These are phyloP conservation scores for Panurus biarmicus DNA, from an alignment of 2,113 vertebrate species.

Conservation along the genomic window DNA sequence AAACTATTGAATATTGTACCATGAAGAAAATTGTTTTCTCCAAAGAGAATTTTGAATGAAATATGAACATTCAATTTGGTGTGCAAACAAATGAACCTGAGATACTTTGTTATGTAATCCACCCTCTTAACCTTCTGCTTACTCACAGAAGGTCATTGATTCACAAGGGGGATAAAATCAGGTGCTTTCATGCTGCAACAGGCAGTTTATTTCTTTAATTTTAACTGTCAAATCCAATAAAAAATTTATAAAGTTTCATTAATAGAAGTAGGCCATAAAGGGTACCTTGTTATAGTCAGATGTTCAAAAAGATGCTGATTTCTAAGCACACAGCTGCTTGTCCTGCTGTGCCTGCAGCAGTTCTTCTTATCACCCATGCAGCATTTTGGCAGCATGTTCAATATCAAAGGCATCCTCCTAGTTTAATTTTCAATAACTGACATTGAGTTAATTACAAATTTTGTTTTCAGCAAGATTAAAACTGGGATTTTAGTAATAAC, in stretches of 20 bases:
- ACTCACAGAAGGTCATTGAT: not conserved
- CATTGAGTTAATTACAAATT: not conserved
- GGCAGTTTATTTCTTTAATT: slow-evolving; percentile 36
- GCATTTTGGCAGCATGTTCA: not conserved
- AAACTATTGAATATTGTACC: slow-evolving; percentile 49
- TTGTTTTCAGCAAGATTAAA: not conserved
- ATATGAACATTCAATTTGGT: slow-evolving; percentile 46
- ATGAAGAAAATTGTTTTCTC: slow-evolving; percentile 50
- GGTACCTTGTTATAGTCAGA: not conserved
- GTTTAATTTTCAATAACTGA: not conserved
- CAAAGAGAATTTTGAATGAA: slow-evolving; percentile 57
- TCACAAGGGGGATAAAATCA: not conserved
- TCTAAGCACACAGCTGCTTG: not conserved
- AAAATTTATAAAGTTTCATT: slow-evolving; percentile 28
- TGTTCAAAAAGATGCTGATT: not conserved
- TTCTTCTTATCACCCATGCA: not conserved
- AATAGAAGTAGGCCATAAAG: not conserved
- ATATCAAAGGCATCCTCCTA: not conserved
- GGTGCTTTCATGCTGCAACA: not conserved
- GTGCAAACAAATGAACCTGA: not conserved
- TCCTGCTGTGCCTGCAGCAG: not conserved
- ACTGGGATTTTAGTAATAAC: not conserved
- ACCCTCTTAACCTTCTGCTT: not conserved
- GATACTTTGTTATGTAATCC: not conserved
- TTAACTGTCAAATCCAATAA: slow-evolving; percentile 6